phyloP scores from a whole-genome alignment of 2,888 invertebrate species.

The Erebia palarica region DNA sequence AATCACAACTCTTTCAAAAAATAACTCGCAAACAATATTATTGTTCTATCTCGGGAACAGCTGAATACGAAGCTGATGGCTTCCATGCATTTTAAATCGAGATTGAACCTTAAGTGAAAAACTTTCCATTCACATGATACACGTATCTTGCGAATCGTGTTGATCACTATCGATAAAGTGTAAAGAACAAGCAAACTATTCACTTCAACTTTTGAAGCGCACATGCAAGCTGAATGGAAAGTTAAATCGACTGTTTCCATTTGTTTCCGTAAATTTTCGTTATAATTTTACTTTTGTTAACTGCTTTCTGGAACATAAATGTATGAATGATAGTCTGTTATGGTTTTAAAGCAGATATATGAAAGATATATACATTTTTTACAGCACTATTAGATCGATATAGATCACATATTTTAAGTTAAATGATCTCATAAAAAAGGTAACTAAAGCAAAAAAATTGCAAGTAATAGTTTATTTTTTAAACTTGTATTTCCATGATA shows the following conservation, averaged over 20 bases:
- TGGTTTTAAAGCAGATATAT: no score
- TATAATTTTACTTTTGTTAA: background rate
- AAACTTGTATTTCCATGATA: no score
- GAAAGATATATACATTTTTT: no score
- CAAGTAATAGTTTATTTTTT: no score
- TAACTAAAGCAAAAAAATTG: no score
- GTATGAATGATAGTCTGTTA: no score
- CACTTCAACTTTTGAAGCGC: background rate
- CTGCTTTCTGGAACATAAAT: background rate
- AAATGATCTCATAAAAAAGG: no score
- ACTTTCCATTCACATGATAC: background rate
- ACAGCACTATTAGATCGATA: no score
- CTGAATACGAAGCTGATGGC: background rate
- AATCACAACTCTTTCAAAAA: background rate
- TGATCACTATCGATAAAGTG: background rate
- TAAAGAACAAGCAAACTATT: background rate
- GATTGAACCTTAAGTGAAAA: background rate
- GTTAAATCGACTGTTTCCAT: background rate
- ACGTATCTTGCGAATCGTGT: background rate
- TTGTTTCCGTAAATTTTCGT: background rate
- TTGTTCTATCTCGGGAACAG: background rate
- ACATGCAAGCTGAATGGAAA: slow-evolving; percentile 1
- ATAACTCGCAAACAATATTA: background rate
- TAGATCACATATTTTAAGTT: no score
- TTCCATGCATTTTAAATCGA: slow-evolving; percentile 5